Evolutionary conservation across 2,888 invertebrate genomes (phyloP).

Genomic region (Synergus japonicus): DNA sequence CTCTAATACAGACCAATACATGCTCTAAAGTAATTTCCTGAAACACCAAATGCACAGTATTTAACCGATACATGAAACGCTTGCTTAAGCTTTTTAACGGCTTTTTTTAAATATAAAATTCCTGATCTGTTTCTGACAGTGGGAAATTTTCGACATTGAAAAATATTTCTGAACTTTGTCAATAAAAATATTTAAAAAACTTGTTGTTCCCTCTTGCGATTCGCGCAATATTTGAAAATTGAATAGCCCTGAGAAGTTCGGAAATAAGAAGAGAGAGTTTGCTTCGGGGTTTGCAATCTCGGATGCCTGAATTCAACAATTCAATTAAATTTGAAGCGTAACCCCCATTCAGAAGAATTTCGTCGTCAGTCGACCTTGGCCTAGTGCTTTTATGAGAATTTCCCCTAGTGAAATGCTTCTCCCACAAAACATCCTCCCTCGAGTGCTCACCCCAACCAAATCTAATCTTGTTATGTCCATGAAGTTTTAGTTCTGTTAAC

Average conservation of each 20-base stretch:
- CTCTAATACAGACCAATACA: not conserved
- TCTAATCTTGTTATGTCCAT: constrained; percentile 26
- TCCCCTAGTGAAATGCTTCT: not conserved
- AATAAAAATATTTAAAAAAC: too few relatives aligned
- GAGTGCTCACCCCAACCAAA: constrained; percentile 26
- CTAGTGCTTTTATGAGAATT: constrained; percentile 24
- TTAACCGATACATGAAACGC: not conserved
- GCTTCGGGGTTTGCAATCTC: not conserved
- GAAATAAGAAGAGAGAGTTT: too few relatives aligned
- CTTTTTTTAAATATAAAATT: too few relatives aligned
- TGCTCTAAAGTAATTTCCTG: not conserved
- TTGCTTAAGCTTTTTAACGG: not conserved
- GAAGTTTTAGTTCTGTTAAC: not conserved
- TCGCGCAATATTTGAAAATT: not conserved
- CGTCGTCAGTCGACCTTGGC: constrained; percentile 14
- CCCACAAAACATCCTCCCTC: not conserved
- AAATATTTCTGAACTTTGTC: too few relatives aligned
- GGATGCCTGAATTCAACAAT: not conserved
- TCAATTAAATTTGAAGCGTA: not conserved
- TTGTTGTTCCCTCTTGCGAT: not conserved
- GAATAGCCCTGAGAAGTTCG: not conserved
- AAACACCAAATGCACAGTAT: not conserved
- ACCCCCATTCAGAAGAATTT: not conserved
- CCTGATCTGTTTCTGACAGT: too few relatives aligned
- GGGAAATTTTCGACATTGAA: too few relatives aligned